These are phyloP conservation scores for Ostrea denselamellosa DNA, from an alignment of 1,140 invertebrate genomes.

Conservation along the genomic window DNA sequence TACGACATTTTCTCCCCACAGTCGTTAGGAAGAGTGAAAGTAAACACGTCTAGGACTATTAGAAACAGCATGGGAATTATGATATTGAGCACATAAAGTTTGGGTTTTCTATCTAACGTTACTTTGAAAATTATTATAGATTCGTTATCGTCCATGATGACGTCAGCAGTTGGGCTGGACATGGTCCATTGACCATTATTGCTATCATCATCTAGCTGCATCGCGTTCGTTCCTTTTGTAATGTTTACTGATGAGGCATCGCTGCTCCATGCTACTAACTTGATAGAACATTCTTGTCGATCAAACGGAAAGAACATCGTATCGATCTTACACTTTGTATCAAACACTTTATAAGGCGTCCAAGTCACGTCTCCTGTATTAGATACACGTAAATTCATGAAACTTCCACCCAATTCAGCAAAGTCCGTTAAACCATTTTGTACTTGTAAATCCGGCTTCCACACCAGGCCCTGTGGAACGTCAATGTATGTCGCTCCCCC, in stretches of 20 bases:
- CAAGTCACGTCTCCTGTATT: slow-evolving; percentile 13
- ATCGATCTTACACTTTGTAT: slow-evolving; percentile 52
- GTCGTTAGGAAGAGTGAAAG: slow-evolving; percentile 49
- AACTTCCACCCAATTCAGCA: slow-evolving; percentile 47
- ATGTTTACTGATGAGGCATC: background rate
- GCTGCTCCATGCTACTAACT: slow-evolving; percentile 46
- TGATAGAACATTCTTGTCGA: slow-evolving; percentile 43
- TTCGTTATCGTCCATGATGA: background rate
- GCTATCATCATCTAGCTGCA: background rate
- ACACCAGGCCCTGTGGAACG: slow-evolving; percentile 43
- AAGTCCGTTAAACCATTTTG: slow-evolving; percentile 48
- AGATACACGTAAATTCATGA: background rate
- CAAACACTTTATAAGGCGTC: slow-evolving; percentile 50
- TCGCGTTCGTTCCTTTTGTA: background rate
- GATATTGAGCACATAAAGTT: slow-evolving; percentile 39
- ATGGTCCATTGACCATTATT: slow-evolving; percentile 44
- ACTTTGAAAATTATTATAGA: slow-evolving; percentile 48
- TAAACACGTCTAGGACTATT: slow-evolving; percentile 44
- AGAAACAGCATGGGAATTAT: slow-evolving; percentile 53
- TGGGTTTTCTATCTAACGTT: slow-evolving; percentile 40
- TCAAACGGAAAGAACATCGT: slow-evolving; percentile 52
- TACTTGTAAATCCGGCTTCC: slow-evolving; percentile 51
- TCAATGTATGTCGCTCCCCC: slow-evolving; percentile 16
- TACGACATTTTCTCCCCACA: slow-evolving; percentile 54
- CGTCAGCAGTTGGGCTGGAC: slow-evolving; percentile 7